Evolutionary conservation across 2,888 invertebrate genomes (phyloP).

Genomic region (Synergus gifuensis): DNA sequence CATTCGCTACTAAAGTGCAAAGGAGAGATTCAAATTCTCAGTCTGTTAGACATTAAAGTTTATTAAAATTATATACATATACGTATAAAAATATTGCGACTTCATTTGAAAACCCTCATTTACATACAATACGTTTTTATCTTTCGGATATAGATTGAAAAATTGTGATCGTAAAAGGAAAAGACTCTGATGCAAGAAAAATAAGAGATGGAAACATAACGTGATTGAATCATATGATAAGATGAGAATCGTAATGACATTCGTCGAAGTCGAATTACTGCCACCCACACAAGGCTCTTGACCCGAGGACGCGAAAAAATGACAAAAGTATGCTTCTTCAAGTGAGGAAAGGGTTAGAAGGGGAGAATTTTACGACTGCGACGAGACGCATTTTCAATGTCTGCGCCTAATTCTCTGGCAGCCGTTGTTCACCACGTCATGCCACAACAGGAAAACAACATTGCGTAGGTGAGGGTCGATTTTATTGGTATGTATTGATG

Average conservation of each 20-base stretch:
- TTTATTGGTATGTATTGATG: constrained; percentile 33
- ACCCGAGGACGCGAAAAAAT: constrained; percentile 3
- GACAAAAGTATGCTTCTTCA: constrained; percentile 11
- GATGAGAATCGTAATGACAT: neutral
- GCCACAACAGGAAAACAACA: constrained; percentile 23
- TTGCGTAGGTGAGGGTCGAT: constrained; percentile 35
- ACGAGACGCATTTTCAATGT: constrained; percentile 37
- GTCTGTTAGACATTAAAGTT: too few species aligned
- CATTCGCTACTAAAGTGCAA: neutral
- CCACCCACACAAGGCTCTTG: constrained; percentile 30
- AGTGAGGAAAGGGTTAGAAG: neutral
- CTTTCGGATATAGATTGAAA: neutral
- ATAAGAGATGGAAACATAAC: neutral
- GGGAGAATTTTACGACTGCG: constrained; percentile 35
- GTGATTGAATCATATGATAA: constrained; percentile 20
- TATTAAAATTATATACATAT: too few species aligned
- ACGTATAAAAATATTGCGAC: too few species aligned
- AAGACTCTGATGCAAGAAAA: neutral
- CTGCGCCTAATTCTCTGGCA: constrained; percentile 32
- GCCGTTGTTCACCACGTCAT: constrained; percentile 5
- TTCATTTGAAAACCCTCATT: neutral
- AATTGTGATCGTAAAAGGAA: neutral
- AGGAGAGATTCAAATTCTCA: too few species aligned
- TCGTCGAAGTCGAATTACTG: constrained; percentile 20
- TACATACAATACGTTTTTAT: constrained; percentile 1